A percentile compares a stretch with the other conserved stretches of the same genome.
Evolutionary conservation across 2,888 invertebrate genomes (phyloP).

Genomic region (Caenorhabditis panamensis): DNA sequence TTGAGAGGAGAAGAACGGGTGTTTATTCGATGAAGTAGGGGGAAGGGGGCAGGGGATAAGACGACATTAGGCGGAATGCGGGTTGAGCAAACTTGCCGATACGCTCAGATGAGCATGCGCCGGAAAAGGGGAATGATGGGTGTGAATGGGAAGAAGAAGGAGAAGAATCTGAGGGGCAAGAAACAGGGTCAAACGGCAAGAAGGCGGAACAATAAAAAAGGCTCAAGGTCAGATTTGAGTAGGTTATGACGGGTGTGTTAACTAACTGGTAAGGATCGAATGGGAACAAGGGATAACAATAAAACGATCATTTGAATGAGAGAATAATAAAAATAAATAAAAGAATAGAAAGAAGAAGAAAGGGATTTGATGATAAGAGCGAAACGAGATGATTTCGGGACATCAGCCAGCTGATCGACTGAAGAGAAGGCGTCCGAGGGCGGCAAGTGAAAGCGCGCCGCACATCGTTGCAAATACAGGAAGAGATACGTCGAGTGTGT

Average conservation of each 20-base stretch:
- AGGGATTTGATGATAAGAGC: slow-evolving; percentile 35
- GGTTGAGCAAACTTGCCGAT: slow-evolving; percentile 39
- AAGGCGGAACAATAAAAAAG: slow-evolving; percentile 2
- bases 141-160: background rate
- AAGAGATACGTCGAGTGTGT: slow-evolving; percentile 42
- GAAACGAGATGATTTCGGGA: slow-evolving; percentile 44
- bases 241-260: background rate
- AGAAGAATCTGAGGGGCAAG: background rate
- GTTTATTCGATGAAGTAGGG: slow-evolving; percentile 54
- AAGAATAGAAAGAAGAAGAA: background rate
- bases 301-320: background rate
- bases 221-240: background rate
- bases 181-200: slow-evolving; percentile 1
- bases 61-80: slow-evolving; percentile 35
- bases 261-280: background rate
- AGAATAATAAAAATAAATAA: slow-evolving; percentile 1
- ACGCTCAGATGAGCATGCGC: slow-evolving; percentile 26
- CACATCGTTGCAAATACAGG: slow-evolving; percentile 47
- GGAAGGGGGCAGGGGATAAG: slow-evolving; percentile 26
- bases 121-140: slow-evolving; percentile 1
- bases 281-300: background rate
- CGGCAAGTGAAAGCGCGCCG: slow-evolving; percentile 32
- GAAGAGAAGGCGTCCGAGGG: slow-evolving; percentile 25
- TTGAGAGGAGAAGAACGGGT: slow-evolving; percentile 34
- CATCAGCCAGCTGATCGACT: slow-evolving; percentile 39